phyloP scores from a whole-genome alignment of 2,113 vertebrate species.

The Thunnus maccoyii region DNA sequence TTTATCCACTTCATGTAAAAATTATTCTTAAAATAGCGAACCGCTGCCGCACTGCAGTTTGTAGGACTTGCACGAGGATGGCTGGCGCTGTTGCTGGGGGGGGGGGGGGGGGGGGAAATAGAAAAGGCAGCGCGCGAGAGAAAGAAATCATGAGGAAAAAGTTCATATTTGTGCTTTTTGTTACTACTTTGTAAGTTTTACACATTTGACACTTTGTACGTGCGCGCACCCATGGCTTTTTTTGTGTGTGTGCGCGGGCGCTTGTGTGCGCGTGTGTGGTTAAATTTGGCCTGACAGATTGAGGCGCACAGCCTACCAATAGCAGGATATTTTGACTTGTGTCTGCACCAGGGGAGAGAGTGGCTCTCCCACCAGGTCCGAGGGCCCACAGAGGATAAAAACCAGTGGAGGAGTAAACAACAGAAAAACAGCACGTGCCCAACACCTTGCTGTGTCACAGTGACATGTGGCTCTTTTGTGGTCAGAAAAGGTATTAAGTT shows the following conservation, averaged over 20 bases:
- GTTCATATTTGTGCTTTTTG: constrained; percentile 14
- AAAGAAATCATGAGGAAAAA: constrained; percentile 7
- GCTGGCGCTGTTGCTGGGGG: constrained; percentile 41
- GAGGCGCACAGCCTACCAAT: neutral
- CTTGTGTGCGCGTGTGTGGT: neutral
- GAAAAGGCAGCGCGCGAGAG: neutral
- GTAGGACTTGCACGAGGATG: constrained; percentile 51
- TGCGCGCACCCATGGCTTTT: too few relatives aligned
- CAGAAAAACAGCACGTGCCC: neutral
- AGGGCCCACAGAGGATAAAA: constrained; percentile 16
- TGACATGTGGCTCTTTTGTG: constrained; percentile 12
- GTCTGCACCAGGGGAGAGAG: constrained; percentile 9
- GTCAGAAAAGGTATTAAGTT: constrained; percentile 21
- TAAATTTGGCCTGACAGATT: neutral
- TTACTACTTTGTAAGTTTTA: constrained; percentile 22
- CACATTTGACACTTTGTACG: constrained; percentile 15
- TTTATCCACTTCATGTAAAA: constrained; percentile 77
- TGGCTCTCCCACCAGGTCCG: constrained; percentile 32
- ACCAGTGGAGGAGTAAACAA: neutral
- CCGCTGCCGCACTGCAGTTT: constrained; percentile 84
- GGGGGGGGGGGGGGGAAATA: neutral
- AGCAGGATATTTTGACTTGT: constrained; percentile 27
- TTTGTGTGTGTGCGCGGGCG: neutral
- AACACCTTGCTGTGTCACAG: constrained; percentile 7
- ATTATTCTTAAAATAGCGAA: constrained; percentile 76